phyloP scores from a whole-genome alignment of 2,797 vertebrate species.

The Bradypus variegatus region DNA sequence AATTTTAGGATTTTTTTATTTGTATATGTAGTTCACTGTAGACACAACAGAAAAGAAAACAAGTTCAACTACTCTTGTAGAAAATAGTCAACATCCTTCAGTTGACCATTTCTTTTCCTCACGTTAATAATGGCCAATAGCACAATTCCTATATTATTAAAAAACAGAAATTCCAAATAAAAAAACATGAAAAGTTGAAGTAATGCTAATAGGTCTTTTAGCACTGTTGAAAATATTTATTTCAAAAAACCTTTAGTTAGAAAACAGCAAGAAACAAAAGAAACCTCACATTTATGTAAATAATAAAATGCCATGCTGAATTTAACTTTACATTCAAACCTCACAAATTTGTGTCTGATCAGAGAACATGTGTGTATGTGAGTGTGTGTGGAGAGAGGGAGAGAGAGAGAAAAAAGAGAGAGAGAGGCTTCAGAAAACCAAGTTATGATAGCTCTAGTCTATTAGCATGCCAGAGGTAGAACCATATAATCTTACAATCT shows the following conservation, averaged over 20 bases:
- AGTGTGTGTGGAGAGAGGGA: neutral
- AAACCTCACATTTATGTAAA: conserved; percentile 39
- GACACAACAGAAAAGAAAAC: conserved; percentile 21
- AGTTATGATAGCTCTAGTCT: conserved; percentile 20
- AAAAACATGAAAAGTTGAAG: conserved; percentile 45
- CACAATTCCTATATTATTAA: neutral
- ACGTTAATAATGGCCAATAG: conserved; percentile 3
- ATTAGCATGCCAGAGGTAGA: conserved; percentile 16
- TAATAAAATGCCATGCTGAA: conserved; percentile 21
- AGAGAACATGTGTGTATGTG: neutral
- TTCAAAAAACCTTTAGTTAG: conserved; percentile 18
- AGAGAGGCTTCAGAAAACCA: conserved; percentile 30
- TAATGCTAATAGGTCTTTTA: conserved; percentile 35
- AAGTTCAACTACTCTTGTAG: conserved; percentile 4
- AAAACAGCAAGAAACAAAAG: conserved; percentile 44
- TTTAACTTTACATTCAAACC: conserved; percentile 30
- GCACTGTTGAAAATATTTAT: conserved; percentile 55
- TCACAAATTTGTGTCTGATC: neutral
- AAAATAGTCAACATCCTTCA: neutral
- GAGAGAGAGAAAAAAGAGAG: neutral
- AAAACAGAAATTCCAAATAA: conserved; percentile 22
- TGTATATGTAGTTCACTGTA: neutral
- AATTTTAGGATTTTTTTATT: neutral
- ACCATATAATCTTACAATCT: conserved; percentile 22
- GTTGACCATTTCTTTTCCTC: conserved; percentile 1